These are phyloP conservation scores for Drosophila niveifrons DNA, from an alignment of 2,888 invertebrate genomes.

Conservation along the genomic window DNA sequence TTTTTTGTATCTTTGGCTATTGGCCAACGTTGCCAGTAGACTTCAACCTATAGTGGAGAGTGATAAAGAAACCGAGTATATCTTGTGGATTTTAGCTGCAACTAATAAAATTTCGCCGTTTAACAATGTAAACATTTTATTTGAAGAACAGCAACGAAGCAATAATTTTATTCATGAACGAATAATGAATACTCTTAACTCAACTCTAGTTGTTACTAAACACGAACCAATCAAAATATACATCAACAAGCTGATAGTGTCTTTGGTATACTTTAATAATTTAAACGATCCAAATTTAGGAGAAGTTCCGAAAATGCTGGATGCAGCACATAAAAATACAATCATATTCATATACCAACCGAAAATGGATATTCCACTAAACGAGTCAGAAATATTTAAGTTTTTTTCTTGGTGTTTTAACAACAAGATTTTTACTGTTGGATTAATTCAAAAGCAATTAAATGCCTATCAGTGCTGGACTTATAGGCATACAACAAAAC, in stretches of 20 bases:
- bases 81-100: background rate
- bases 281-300: background rate
- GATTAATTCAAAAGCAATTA: background rate
- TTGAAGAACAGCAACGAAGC: background rate
- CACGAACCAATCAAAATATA: no score
- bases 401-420: background rate
- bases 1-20: background rate
- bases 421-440: background rate
- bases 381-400: background rate
- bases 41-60: conserved; percentile 11
- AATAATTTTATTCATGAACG: background rate
- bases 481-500: background rate
- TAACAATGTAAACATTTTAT: background rate
- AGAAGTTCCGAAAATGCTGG: background rate
- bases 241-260: no score
- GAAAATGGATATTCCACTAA: background rate
- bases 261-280: background rate
- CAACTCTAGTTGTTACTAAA: background rate
- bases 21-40: background rate
- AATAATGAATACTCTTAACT: background rate
- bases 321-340: fast-evolving
- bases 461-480: background rate
- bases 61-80: background rate
- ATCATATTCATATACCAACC: conserved; percentile 2
- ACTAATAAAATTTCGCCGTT: background rate